Conservation (phyloP, 1,140 invertebrate genomes). For the Phthorimaea operculella region DNA sequence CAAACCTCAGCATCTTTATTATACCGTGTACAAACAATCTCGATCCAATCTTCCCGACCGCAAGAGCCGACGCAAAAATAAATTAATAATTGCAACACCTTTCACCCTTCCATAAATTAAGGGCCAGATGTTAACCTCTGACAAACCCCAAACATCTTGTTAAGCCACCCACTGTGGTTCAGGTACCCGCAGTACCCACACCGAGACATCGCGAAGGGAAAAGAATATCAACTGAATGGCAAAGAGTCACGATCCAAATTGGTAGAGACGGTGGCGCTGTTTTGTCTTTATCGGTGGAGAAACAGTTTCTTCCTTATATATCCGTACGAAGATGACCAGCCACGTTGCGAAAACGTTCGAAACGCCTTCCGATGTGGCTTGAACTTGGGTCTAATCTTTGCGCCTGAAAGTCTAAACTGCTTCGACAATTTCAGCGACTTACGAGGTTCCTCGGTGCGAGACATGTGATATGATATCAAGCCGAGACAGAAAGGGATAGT, state of each 20-base stretch:
- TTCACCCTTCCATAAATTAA: constrained; percentile 53
- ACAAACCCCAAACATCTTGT: constrained; percentile 64
- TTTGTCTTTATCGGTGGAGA: constrained; percentile 56
- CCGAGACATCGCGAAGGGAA: not conserved
- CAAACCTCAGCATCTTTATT: no score
- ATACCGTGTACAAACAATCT: no score
- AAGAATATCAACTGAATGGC: not conserved
- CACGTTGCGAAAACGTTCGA: constrained; percentile 15
- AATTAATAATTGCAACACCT: constrained; percentile 64
- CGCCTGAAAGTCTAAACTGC: not conserved
- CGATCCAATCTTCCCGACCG: no score
- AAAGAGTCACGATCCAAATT: not conserved
- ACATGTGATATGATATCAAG: constrained; percentile 56
- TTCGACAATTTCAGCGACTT: not conserved
- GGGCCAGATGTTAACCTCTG: constrained; percentile 60
- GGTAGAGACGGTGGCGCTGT: constrained; percentile 1
- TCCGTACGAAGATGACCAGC: not conserved
- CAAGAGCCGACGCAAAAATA: no score
- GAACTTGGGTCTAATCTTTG: no score
- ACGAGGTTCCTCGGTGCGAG: constrained; percentile 10
- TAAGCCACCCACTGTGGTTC: constrained; percentile 55
- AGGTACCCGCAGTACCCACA: constrained; percentile 26
- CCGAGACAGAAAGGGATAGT: constrained; percentile 62
- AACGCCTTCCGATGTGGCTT: no score
- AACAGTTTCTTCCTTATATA: constrained; percentile 52